Base-by-base conservation (phyloP, 2,888 invertebrate species). In the Hermaeophaga mercurialis region DNA sequence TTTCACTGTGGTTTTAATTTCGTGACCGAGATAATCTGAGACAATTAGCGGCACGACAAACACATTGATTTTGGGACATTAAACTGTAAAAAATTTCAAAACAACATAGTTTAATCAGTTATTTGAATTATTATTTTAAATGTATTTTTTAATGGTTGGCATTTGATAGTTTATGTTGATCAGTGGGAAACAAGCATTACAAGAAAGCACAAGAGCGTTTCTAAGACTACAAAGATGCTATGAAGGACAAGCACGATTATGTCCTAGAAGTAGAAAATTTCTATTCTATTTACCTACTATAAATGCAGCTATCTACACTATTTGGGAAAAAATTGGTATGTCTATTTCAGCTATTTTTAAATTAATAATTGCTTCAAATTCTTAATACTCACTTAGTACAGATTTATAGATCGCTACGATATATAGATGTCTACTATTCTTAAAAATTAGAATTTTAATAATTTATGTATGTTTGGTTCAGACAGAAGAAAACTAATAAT, bases 191-290 rank as follows among this genome's bases (percentile, higher is more conserved):
- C 47, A 60, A 57, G 57, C 49, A 59, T 62, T 57, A 64, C 61
- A 70, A 64, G 68, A 74, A 74, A 73, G 73, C 70, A 34, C 31
- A 38, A 43, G 61, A 71, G 73, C 73, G 64, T 61, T 61, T 67
- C 71, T 68, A 71, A 64, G 46, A 66, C 72, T 71, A 73, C 73
- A 59, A 56, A 56, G 57, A 69, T 65, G 67, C 69, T 54, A 64
- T 65, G 70, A 66, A 65, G 66, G 66, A 72, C 73, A 74, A 73
- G 73, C 73, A 46, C n/a, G 5, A 64, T 61, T 52, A 64, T 64
- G 62, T 64, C 64, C 65, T 67, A 69, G 60, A 31, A 58, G 50
- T 59, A 61, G 54, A 58, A 56, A 65, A 39, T 49, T 24, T 39
- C 47, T 47, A 41, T 52, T 47, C 52, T 58, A 58, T 6, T 22